A percentile compares a stretch with the other conserved stretches of the same genome.
phyloP scores from a whole-genome alignment of 64 coral and sea anemone genomes.

The Orbicella faveolata region DNA sequence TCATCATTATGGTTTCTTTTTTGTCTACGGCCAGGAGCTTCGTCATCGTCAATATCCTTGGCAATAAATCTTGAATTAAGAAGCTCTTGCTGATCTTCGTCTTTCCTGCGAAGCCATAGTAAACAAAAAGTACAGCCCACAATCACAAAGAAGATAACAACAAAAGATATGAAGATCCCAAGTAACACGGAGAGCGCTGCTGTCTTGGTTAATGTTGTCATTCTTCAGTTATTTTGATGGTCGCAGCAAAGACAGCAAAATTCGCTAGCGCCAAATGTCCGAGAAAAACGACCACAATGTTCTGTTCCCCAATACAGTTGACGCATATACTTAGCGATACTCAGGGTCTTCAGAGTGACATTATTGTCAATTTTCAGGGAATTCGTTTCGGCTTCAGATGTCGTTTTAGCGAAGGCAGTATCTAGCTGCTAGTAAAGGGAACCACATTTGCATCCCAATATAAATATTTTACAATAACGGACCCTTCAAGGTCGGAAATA shows the following conservation, averaged over 20 bases:
- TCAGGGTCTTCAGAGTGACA: too few relatives aligned
- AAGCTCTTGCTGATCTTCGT: neutral
- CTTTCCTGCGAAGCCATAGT: neutral
- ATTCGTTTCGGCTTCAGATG: neutral
- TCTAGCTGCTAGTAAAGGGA: neutral
- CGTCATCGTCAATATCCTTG: neutral
- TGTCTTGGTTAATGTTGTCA: neutral
- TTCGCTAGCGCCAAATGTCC: neutral
- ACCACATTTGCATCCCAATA: neutral
- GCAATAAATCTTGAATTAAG: neutral
- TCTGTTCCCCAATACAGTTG: too few relatives aligned
- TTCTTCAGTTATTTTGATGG: neutral
- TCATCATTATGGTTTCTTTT: neutral
- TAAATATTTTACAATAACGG: neutral
- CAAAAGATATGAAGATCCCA: constrained; percentile 8
- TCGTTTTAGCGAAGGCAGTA: neutral
- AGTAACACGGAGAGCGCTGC: neutral
- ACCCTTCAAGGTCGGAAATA: too few relatives aligned
- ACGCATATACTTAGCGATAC: too few relatives aligned
- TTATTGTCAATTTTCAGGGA: neutral
- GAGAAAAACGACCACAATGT: neutral
- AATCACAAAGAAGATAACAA: neutral
- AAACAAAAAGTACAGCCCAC: neutral
- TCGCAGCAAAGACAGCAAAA: too few relatives aligned
- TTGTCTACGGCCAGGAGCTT: neutral